Conservation (phyloP, 2,797 vertebrate genomes). For the Molothrus aeneus region DNA sequence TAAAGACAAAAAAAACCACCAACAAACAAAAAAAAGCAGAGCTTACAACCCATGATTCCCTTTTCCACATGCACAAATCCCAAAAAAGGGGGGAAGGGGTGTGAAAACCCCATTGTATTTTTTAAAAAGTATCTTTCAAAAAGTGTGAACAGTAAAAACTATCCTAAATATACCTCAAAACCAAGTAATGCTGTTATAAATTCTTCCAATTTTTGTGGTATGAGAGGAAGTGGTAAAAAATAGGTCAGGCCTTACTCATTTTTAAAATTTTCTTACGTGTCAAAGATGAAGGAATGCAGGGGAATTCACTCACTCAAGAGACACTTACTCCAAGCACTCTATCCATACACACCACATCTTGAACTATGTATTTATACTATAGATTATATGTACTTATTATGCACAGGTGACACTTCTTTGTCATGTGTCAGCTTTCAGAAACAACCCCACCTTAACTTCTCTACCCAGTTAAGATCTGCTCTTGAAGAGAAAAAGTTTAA, state of each 20-base stretch:
- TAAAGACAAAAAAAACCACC: background rate
- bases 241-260: background rate
- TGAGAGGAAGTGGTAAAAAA: conserved; percentile 18
- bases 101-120: background rate
- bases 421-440: background rate
- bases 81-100: rapidly evolving
- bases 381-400: background rate
- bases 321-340: background rate
- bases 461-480: background rate
- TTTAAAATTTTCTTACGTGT: background rate
- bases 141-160: background rate
- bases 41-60: background rate
- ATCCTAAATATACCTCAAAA: background rate
- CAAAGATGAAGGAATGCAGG: background rate
- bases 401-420: background rate
- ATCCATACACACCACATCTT: background rate
- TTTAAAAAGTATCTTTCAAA: background rate
- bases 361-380: background rate
- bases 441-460: background rate
- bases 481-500: background rate
- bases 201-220: background rate
- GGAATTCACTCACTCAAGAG: background rate
- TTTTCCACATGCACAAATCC: background rate
- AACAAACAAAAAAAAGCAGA: background rate
- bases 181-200: background rate